A percentile compares a stretch with the other conserved stretches of the same genome.
These are phyloP conservation scores for Neopelma chrysocephalum DNA, from an alignment of 2,797 vertebrate species.

Conservation along the genomic window DNA sequence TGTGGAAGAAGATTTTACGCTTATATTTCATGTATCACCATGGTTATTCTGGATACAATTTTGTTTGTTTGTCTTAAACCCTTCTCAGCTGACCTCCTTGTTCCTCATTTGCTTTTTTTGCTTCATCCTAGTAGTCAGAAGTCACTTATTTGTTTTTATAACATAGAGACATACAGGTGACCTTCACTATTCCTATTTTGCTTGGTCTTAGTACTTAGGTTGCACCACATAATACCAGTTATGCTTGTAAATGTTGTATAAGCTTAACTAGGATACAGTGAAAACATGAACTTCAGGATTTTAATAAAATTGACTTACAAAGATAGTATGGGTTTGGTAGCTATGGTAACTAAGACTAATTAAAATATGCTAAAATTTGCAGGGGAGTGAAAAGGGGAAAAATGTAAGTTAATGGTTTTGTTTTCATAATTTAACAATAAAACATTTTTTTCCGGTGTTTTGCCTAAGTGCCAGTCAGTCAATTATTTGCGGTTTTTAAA, in stretches of 20 bases:
- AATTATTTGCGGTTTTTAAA: background rate
- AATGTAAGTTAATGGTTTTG: background rate
- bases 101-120: background rate
- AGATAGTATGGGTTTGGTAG: constrained; percentile 18
- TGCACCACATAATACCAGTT: background rate
- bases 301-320: constrained; percentile 36
- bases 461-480: constrained; percentile 9
- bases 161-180: background rate
- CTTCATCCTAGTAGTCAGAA: background rate
- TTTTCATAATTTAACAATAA: constrained; percentile 2
- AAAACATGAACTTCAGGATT: background rate
- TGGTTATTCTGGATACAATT: background rate
- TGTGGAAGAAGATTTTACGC: background rate
- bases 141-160: background rate
- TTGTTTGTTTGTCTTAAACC: background rate
- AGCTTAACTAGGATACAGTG: background rate
- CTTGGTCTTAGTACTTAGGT: background rate
- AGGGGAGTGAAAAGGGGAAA: background rate
- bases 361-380: constrained; percentile 47
- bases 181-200: background rate
- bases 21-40: background rate
- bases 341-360: constrained; percentile 55
- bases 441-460: background rate
- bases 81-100: background rate
- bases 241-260: background rate